Base-by-base conservation (phyloP, 2,888 invertebrate species). In the Pseudolycoriella hygida region DNA sequence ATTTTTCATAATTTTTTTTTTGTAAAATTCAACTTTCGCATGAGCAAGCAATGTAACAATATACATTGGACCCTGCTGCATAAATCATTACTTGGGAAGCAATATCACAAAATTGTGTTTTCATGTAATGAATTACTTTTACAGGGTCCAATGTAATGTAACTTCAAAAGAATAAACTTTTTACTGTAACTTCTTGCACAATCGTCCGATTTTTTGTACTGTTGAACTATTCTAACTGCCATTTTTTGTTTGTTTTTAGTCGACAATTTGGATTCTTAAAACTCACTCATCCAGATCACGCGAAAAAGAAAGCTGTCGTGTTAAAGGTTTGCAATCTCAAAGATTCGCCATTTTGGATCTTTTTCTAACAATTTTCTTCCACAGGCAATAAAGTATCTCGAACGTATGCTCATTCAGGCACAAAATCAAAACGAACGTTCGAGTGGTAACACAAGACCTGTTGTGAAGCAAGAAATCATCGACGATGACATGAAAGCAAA, bases 261-360 rank as follows among this genome's bases (percentile, higher is more conserved):
- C 87, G 88, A 18, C 84, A 87, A 58, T 93, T 86, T 72, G 93
- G 93, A 39, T 90, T 89, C 61, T 67, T 93, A 49, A 82, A 87
- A 58, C 66, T 92, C 41, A 79, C 80, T 56, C 74, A 77, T 47
- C 72, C 80, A 42, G 89, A 89, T 62, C 85, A 90, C 72, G 71
- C 74, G 12, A 76, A 80, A 57, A 86, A 87, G 53, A 78, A 85
- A 59, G 74, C 77, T 41, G 69, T 92, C 51, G 78, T 93, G 31
- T 74, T 84, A 47, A 86, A 84, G 70, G 77, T 75, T 25, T 25
- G 25, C 8, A 25, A 25, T 25, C 25, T n/a, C n/a, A n/a, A n/a
- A n/a, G n/a, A n/a, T n/a, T n/a, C n/a, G n/a, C n/a, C n/a, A 62
- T 56, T 52, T 46, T 25, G 14, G 17, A 47, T 14, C 17, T 19